Evolutionary conservation across 1,140 invertebrate genomes (phyloP), one percentile per base, ranked within the genome.

Genomic region (Drosophila kanapiae): DNA sequence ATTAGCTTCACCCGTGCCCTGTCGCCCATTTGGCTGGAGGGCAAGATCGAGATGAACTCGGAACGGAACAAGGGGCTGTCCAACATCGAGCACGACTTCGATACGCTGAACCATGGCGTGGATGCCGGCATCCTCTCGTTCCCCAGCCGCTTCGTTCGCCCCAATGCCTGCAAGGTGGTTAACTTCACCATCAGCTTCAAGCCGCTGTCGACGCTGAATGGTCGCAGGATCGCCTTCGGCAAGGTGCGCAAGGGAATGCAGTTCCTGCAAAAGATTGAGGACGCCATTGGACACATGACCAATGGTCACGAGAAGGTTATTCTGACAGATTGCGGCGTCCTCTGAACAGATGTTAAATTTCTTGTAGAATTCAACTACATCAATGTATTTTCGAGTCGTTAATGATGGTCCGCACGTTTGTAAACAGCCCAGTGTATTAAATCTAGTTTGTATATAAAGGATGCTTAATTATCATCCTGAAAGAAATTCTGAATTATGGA

Each of bases 141-240:
- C 11, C 80, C 90, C 37, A 75, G 82, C 14, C 85, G 90, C 18
- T 83, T 86, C 45, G 84, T 86, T 9, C 70, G 91, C 9, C 75
- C 76, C 16, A 72, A 62, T 13, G 14, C 57, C 6, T 51, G 77
- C 1, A 59, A 61, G 13, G 45, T 56, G 1, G 51, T 91, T 3
- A 91, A 78, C 40, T 91, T 91, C 18, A 78, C 82, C 45, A 75
- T 91, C 29, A 91, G 90, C 51, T 90, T 91, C 47, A 90, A 91
- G 49, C 90, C 90, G 8, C 27, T 91, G 14, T 75, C 81, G 6
- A 82, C 78, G 14, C 31, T 91, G 0, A 91, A 91, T 69, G 90
- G 90, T 10, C 75, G 88, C 48, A 67, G 90, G 2, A 65, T 91
- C 11, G 84, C 90, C 6, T 91, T 91, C 29, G 90, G 82, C 29